These are phyloP conservation scores for Serripes groenlandicus DNA, from an alignment of 2,888 invertebrate genomes.

Conservation along the genomic window DNA sequence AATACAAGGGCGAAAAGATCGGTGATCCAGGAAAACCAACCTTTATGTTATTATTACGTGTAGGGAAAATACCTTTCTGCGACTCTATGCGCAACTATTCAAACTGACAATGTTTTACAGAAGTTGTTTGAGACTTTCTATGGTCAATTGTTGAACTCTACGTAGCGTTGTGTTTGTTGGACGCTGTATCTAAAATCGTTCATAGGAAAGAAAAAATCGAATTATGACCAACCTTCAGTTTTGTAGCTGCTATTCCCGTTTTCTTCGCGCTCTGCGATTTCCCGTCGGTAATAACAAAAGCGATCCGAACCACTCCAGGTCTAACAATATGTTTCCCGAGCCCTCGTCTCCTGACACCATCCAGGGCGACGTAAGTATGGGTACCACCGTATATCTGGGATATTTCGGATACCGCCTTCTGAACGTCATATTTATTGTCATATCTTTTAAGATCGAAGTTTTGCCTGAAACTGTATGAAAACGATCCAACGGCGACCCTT, in stretches of 20 bases:
- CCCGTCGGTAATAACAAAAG: constrained; percentile 68
- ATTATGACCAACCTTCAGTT: constrained; percentile 55
- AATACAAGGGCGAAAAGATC: no score
- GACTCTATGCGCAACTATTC: no score
- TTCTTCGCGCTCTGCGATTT: constrained; percentile 47
- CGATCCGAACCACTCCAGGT: constrained; percentile 61
- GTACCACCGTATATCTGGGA: constrained; percentile 63
- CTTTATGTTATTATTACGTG: no score
- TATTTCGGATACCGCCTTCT: constrained; percentile 48
- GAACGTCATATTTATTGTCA: constrained; percentile 44
- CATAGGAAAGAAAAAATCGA: no score
- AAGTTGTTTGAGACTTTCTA: no score
- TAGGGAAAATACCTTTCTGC: no score
- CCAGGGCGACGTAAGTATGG: constrained; percentile 63
- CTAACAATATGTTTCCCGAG: constrained; percentile 41
- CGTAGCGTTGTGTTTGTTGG: no score
- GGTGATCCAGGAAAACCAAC: no score
- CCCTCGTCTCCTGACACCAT: constrained; percentile 51
- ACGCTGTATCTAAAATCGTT: no score
- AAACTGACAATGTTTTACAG: no score
- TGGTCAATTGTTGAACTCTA: no score
- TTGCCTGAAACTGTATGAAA: constrained; percentile 54
- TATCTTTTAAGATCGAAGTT: constrained; percentile 52
- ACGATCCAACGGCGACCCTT: constrained; percentile 66
- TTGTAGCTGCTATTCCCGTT: constrained; percentile 58